Base-by-base conservation (phyloP, 2,888 invertebrate genomes). In the Pogonocherus hispidulus region DNA sequence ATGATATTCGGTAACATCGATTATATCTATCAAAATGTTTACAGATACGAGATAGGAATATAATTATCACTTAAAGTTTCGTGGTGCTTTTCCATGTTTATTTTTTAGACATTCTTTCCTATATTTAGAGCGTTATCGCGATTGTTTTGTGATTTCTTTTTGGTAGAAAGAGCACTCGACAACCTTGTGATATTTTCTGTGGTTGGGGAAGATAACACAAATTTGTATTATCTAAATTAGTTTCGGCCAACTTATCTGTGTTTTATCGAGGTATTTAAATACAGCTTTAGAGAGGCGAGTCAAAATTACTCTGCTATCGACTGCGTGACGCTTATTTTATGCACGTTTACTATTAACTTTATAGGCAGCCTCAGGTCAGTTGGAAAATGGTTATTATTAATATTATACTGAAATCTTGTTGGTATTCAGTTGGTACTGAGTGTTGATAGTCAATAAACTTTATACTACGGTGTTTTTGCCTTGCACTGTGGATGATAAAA, bases 141-240 rank as follows among this genome's bases (percentile, higher is more conserved):
- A 59, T 59, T 59, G 35, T 59, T 59, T 32, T 47, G 59, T 59
- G 59, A 59, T 59, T 59, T 59, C 59, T 59, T 59, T 46, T 59
- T 35, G 32, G 59, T n/a, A 8, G 16, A 16, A 57, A 46, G 57
- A 59, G 27, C 59, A 59, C 27, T 59, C 59, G 32, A 47, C 59
- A 59, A 59, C 59, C 46, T 59, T 59, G 59, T 59, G 59, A 59
- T 59, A 23, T 59, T 46, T 47, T 59, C 27, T 47, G 59, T 59
- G 16, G 59, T 16, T 35, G 2, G 23, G 41, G 27, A 27, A 32
- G 44, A 47, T 16, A 59, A 59, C 27, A 59, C 59, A 47, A 59
- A 27, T 59, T 59, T 8, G 47, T 49, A 35, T 47, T 59, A 59
- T 59, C 59, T 59, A 47, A 59, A 59, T 59, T 59, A 59, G 59